Conservation (phyloP, 2,113 vertebrate genomes). For the Galeopterus variegatus region DNA sequence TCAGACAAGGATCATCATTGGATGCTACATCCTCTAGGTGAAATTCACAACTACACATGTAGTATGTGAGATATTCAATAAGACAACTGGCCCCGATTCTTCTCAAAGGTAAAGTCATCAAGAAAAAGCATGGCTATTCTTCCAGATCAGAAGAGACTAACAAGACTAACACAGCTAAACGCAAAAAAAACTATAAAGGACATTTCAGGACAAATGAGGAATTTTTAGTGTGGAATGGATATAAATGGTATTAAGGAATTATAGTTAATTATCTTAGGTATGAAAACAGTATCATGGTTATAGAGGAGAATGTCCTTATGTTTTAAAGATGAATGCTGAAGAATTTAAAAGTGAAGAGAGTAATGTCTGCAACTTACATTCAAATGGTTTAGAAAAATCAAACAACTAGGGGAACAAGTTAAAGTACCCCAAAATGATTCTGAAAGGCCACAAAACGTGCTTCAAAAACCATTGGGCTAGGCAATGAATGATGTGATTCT, state of each 20-base stretch:
- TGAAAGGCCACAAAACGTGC: neutral
- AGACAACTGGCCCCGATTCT: neutral
- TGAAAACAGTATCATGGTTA: neutral
- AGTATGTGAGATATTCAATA: neutral
- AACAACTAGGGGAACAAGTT: neutral
- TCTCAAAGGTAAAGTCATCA: neutral
- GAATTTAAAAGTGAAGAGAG: neutral
- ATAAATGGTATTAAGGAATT: neutral
- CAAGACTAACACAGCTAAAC: neutral
- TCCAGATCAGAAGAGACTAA: neutral
- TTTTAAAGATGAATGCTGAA: neutral
- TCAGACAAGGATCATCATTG: neutral
- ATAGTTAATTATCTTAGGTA: neutral
- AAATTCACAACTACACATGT: neutral
- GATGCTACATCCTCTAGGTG: neutral
- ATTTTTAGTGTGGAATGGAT: neutral
- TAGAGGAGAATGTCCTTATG: neutral
- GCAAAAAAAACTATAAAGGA: neutral
- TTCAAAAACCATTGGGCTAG: neutral
- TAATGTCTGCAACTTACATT: neutral
- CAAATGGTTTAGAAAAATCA: neutral
- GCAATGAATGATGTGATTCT: neutral
- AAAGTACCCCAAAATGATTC: neutral
- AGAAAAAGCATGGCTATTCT: neutral
- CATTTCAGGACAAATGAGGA: neutral